Base-by-base conservation (phyloP, 2,888 invertebrate species). In the Scaeva pyrastri region DNA sequence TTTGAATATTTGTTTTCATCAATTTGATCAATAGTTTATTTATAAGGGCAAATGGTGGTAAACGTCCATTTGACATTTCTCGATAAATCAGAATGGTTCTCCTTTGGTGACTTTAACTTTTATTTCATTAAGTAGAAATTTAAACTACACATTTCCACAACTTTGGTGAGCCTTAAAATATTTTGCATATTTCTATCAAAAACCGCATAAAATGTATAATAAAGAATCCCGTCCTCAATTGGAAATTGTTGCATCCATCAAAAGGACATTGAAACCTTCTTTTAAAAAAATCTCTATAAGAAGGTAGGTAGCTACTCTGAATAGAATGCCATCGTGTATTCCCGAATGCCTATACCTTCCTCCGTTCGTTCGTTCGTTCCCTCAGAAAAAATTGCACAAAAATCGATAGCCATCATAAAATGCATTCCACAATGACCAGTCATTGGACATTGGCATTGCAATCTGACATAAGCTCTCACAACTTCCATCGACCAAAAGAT, bases 391-490 rank as follows among this genome's bases (percentile, higher is more conserved):
- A 68, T 23, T 36, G n/a, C 4, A 68, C 39, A 36, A 80, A 74
- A 80, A 80, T 68, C 60, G 52, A 74, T 70, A 41, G 55, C 43
- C 45, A 48, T 75, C 62, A 62, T 60, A 19, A 68, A 75, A 62
- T 23, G 23, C 74, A 80, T 80, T 80, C 80, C 74, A 62, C 52
- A 66, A 12, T 70, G 76, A 58, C 48, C 76, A 76, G 56, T 82
- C 64, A 76, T 58, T 45, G 52, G 19, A 52, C 10, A 39, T 10
- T 39, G 26, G 39, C 12, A 14, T 41, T 68, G 56, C 41, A 74
- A 70, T 56, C 55, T 74, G 73, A 74, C 83, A 79, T 84, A 78
- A 79, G 41, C 70, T 74, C 70, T 74, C 71, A 50, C 26, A 71
- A 62, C 50, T 36, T 19, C 55, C 52, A 62, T 56, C 43, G 39